Percentiles rank a stretch among this genome's conserved stretches.
These are phyloP conservation scores for Nephrotoma appendiculata DNA, from an alignment of 2,888 invertebrate species.

Conservation along the genomic window DNA sequence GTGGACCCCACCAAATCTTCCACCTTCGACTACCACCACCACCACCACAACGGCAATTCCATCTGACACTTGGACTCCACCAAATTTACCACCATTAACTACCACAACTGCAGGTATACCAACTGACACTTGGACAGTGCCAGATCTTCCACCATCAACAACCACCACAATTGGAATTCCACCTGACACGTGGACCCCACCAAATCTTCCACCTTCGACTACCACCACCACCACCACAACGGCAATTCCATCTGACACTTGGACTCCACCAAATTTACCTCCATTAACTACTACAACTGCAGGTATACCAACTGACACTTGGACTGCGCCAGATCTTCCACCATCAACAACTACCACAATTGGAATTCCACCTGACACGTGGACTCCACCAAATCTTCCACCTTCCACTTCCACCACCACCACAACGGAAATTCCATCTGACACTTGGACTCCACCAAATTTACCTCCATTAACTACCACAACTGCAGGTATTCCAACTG, in stretches of 20 bases:
- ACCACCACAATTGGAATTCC: background rate
- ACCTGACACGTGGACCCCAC: background rate
- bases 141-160: background rate
- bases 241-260: background rate
- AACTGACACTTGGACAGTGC: background rate
- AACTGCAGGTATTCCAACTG: no score
- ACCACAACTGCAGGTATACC: background rate
- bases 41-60: background rate
- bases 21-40: background rate
- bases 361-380: background rate
- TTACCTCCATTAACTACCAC: background rate
- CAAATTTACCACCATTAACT: background rate
- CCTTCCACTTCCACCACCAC: background rate
- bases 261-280: background rate
- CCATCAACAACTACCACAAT: background rate
- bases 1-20: background rate
- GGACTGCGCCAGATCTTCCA: background rate
- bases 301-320: background rate
- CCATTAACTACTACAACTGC: background rate
- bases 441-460: background rate
- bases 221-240: background rate
- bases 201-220: background rate
- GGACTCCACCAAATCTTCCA: background rate
- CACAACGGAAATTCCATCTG: background rate
- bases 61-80: background rate